Evolutionary conservation across 2,888 invertebrate genomes (phyloP).

Genomic region (Tribolium freemani): DNA sequence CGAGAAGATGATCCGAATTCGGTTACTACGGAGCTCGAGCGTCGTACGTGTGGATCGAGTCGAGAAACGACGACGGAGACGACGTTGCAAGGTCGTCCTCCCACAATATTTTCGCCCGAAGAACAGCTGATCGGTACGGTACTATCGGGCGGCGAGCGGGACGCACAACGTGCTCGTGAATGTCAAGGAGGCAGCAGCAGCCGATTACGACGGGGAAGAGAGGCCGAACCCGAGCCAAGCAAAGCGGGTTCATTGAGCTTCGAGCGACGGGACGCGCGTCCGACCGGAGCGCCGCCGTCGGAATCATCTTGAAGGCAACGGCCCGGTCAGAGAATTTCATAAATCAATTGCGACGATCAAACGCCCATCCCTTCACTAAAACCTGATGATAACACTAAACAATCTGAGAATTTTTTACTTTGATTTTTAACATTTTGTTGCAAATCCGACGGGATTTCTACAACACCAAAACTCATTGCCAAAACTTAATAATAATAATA

Average conservation of each 20-base stretch:
- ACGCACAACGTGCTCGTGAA: slow-evolving; percentile 49
- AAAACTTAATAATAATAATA: too few species aligned
- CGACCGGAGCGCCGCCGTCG: slow-evolving; percentile 36
- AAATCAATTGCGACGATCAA: slow-evolving; percentile 51
- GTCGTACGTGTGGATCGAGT: not conserved
- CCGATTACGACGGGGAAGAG: slow-evolving; percentile 16
- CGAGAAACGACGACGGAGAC: slow-evolving; percentile 40
- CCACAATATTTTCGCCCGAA: slow-evolving; percentile 53
- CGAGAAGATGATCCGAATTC: slow-evolving; percentile 19
- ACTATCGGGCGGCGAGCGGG: slow-evolving; percentile 7
- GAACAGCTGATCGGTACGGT: slow-evolving; percentile 48
- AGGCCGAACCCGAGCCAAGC: slow-evolving; percentile 23
- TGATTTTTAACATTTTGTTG: not conserved
- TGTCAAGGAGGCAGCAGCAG: slow-evolving; percentile 47
- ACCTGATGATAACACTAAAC: too few species aligned
- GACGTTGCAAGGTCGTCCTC: slow-evolving; percentile 56
- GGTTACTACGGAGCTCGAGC: slow-evolving; percentile 19
- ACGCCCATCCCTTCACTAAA: too few species aligned
- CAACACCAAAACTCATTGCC: too few species aligned
- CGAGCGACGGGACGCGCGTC: slow-evolving; percentile 46
- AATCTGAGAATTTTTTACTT: not conserved
- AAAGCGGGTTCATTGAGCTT: slow-evolving; percentile 40
- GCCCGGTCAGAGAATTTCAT: slow-evolving; percentile 49
- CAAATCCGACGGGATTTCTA: too few species aligned
- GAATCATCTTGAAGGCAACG: slow-evolving; percentile 49